phyloP scores from a whole-genome alignment of 2,888 invertebrate genomes.

The Dynastes tityus region DNA sequence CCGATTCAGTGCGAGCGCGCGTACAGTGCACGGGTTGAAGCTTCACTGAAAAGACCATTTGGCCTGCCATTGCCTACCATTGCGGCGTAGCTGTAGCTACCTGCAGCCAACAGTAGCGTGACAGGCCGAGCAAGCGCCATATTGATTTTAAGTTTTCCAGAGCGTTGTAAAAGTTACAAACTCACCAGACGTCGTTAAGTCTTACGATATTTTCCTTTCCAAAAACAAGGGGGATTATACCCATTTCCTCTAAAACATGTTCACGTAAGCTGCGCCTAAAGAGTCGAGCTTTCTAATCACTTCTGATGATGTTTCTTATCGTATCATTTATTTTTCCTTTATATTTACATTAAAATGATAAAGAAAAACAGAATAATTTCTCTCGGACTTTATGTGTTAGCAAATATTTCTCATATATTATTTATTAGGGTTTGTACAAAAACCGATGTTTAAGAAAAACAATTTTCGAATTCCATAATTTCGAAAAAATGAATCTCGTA shows the following conservation, averaged over 20 bases:
- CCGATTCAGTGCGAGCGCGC: slow-evolving; percentile 66
- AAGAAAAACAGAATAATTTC: too few relatives aligned
- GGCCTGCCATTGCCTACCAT: slow-evolving; percentile 57
- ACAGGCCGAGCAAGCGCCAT: slow-evolving; percentile 70
- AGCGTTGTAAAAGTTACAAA: slow-evolving; percentile 51
- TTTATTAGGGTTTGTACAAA: too few relatives aligned
- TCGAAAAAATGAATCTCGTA: too few relatives aligned
- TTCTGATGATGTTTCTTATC: too few relatives aligned
- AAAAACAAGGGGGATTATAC: not conserved
- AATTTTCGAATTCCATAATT: too few relatives aligned
- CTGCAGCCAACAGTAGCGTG: slow-evolving; percentile 64
- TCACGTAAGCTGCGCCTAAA: slow-evolving; percentile 2
- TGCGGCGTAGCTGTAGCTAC: slow-evolving; percentile 50
- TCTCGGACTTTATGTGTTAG: too few relatives aligned
- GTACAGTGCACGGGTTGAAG: slow-evolving; percentile 67
- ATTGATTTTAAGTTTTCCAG: slow-evolving; percentile 68
- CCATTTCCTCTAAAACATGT: not conserved
- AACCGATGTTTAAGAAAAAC: too few relatives aligned
- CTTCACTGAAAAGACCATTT: slow-evolving; percentile 67
- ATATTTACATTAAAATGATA: too few relatives aligned
- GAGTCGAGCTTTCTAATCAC: too few relatives aligned
- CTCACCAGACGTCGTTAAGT: slow-evolving; percentile 48
- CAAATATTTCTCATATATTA: too few relatives aligned
- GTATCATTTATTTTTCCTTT: too few relatives aligned
- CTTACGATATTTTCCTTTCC: slow-evolving; percentile 28